Evolutionary conservation across 2,113 vertebrate species (phyloP).

Genomic region (Rhizomys pruinosus): DNA sequence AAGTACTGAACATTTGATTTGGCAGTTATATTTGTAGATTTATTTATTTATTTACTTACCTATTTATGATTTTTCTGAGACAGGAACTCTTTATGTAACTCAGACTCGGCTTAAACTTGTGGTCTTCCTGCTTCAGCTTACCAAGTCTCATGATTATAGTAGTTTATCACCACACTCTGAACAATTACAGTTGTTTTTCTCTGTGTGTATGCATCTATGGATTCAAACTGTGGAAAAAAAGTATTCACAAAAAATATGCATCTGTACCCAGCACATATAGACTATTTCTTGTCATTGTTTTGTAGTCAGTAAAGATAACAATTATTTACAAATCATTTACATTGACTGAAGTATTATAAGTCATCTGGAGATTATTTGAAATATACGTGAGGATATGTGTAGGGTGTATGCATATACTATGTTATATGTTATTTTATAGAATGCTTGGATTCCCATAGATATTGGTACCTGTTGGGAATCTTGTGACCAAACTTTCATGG

Average conservation of each 20-base stretch:
- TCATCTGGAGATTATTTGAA: neutral
- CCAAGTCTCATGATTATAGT: neutral
- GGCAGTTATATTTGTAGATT: neutral
- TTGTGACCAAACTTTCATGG: neutral
- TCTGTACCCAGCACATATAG: rapidly evolving
- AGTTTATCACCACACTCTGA: neutral
- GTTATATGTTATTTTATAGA: neutral
- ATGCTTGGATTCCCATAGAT: neutral
- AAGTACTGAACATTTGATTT: neutral
- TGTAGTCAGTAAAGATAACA: neutral
- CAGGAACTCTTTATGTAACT: neutral
- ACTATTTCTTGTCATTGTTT: neutral
- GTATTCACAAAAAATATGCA: neutral
- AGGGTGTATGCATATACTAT: too few species aligned
- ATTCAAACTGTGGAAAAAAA: too few species aligned
- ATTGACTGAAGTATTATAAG: neutral
- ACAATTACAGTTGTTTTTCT: neutral
- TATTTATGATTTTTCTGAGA: neutral
- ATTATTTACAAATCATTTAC: too few species aligned
- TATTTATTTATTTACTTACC: neutral
- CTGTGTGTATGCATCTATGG: too few species aligned
- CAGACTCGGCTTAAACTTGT: neutral
- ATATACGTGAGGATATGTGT: neutral
- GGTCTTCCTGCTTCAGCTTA: neutral
- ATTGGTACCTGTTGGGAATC: neutral